Evolutionary conservation across 2,113 vertebrate genomes (phyloP).

Genomic region (Osmerus mordax): DNA sequence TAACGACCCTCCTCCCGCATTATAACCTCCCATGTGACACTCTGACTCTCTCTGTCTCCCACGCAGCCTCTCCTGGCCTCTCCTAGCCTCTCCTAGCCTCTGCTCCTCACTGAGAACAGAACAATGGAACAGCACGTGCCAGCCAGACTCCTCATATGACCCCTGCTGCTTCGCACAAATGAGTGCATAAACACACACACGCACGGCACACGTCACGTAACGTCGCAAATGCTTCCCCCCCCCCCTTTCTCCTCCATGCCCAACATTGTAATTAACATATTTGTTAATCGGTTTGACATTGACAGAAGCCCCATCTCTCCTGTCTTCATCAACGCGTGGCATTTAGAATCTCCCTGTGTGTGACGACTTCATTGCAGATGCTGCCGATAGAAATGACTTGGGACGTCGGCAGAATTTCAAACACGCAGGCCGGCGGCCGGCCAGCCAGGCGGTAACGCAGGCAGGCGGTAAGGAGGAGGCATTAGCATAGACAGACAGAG

Average conservation of each 20-base stretch:
- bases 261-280: constrained; percentile 34
- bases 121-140: too few species aligned
- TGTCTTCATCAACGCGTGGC: constrained; percentile 25
- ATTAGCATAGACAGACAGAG: background rate
- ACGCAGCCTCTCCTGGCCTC: too few species aligned
- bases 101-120: too few species aligned
- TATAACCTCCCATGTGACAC: too few species aligned
- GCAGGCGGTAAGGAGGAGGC: background rate
- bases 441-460: background rate
- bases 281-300: constrained; percentile 24
- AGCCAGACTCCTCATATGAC: too few species aligned
- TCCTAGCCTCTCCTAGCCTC: too few species aligned
- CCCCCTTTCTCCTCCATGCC: background rate
- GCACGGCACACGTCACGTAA: background rate
- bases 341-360: constrained; percentile 33
- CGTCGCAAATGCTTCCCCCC: constrained; percentile 11
- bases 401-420: constrained; percentile 54
- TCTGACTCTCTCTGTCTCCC: too few species aligned
- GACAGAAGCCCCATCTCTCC: constrained; percentile 20
- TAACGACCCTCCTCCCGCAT: too few species aligned
- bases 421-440: constrained; percentile 6
- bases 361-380: constrained; percentile 38
- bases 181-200: background rate
- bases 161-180: background rate
- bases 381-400: constrained; percentile 45